phyloP scores from a whole-genome alignment of 2,113 vertebrate genomes.

The Diphyllodes magnificus region DNA sequence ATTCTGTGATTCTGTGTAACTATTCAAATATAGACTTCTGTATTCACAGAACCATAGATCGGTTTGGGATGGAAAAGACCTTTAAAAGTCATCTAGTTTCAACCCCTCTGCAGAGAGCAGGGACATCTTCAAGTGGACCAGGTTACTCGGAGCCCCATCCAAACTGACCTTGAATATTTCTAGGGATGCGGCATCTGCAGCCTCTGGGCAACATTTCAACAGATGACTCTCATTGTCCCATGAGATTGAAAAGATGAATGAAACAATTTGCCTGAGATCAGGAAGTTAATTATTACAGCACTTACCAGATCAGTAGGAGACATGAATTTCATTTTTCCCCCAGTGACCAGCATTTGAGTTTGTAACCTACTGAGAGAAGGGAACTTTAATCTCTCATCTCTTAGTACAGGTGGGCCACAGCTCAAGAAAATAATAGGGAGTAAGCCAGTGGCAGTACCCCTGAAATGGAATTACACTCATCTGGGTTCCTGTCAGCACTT shows the following conservation, averaged over 20 bases:
- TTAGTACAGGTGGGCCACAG: not conserved
- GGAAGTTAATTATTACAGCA: not conserved
- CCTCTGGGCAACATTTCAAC: not conserved
- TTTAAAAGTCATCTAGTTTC: not conserved
- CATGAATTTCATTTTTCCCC: not conserved
- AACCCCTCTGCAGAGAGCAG: accelerated
- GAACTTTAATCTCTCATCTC: not conserved
- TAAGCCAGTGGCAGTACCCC: not conserved
- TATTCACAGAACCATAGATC: not conserved
- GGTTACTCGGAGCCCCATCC: not conserved
- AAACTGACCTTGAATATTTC: not conserved
- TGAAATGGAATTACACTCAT: not conserved
- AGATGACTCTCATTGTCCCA: not conserved
- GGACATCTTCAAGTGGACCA: not conserved
- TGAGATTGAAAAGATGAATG: not conserved
- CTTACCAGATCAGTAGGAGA: not conserved
- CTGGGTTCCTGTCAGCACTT: not conserved
- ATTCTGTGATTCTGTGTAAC: not conserved
- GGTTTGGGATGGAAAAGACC: not conserved
- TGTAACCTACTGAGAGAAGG: not conserved
- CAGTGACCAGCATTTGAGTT: not conserved
- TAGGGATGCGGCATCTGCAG: not conserved
- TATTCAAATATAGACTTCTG: not conserved
- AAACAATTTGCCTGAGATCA: not conserved
- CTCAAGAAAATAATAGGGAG: not conserved